Evolutionary conservation across 2,113 vertebrate species (phyloP).

Genomic region (Centropristis striata): DNA sequence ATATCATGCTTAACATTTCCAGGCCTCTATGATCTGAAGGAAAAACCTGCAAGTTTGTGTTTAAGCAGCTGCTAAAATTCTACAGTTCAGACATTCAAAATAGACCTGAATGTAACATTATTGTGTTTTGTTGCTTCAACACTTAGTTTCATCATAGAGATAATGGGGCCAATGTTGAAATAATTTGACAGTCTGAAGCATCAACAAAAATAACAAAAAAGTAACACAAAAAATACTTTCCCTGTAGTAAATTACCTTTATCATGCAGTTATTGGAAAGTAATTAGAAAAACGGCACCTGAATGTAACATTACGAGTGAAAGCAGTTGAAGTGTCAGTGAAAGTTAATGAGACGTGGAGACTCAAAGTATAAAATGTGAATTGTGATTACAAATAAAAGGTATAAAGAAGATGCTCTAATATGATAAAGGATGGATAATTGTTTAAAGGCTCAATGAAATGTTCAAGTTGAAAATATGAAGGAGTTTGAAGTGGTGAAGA

Average conservation of each 20-base stretch:
- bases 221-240: too few relatives aligned
- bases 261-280: too few relatives aligned
- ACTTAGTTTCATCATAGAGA: too few relatives aligned
- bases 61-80: not conserved
- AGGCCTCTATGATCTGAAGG: slow-evolving; percentile 15
- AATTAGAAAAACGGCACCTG: too few relatives aligned
- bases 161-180: too few relatives aligned
- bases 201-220: too few relatives aligned
- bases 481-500: not conserved
- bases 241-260: too few relatives aligned
- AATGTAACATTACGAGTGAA: not conserved
- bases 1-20: slow-evolving; percentile 27
- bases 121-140: too few relatives aligned
- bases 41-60: not conserved
- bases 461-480: not conserved
- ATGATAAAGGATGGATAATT: not conserved
- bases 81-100: not conserved
- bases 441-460: not conserved
- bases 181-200: too few relatives aligned
- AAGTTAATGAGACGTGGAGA: not conserved
- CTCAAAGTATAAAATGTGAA: not conserved
- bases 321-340: not conserved
- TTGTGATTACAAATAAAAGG: not conserved
- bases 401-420: not conserved
- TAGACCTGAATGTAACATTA: too few relatives aligned